These are phyloP conservation scores for Stichopus chloronotus DNA, from an alignment of 35 echinoderm and acorn worm genomes.

Conservation along the genomic window DNA sequence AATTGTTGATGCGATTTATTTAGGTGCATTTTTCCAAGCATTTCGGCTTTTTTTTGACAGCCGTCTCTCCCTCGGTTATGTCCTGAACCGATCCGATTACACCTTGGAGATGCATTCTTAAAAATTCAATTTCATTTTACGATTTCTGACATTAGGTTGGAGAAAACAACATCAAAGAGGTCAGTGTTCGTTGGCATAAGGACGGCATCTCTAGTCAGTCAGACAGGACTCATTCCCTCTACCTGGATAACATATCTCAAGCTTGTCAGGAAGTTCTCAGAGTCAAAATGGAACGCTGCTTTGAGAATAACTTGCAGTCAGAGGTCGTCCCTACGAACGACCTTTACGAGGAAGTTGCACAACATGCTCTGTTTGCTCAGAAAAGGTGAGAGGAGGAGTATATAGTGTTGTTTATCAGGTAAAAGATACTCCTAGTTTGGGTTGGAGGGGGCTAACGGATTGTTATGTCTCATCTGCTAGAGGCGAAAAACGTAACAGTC, in stretches of 20 bases:
- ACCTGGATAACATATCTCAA: conserved; percentile 75
- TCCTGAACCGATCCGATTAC: too few relatives aligned
- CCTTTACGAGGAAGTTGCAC: conserved; percentile 75
- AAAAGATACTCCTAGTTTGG: too few relatives aligned
- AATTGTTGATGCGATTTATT: too few relatives aligned
- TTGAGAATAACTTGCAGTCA: not conserved
- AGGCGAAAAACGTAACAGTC: too few relatives aligned
- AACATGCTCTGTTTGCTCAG: conserved; percentile 77
- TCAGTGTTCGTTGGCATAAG: conserved; percentile 79
- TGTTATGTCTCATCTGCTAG: too few relatives aligned
- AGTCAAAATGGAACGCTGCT: conserved; percentile 62
- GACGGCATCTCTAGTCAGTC: conserved; percentile 77
- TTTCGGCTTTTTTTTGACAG: too few relatives aligned
- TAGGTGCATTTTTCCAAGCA: too few relatives aligned
- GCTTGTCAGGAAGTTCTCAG: conserved; percentile 71
- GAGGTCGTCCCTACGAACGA: not conserved
- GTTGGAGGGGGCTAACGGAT: too few relatives aligned
- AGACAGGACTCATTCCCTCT: conserved; percentile 68
- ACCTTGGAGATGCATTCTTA: too few relatives aligned
- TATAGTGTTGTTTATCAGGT: too few relatives aligned
- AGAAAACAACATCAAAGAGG: conserved; percentile 71
- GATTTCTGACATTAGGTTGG: conserved; percentile 47
- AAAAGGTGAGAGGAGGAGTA: conserved; percentile 53
- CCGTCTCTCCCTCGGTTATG: too few relatives aligned
- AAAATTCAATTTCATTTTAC: too few relatives aligned